Evolutionary conservation across 2,113 vertebrate species (phyloP), one percentile per base, ranked within the genome.

Genomic region (Pygoscelis adeliae): DNA sequence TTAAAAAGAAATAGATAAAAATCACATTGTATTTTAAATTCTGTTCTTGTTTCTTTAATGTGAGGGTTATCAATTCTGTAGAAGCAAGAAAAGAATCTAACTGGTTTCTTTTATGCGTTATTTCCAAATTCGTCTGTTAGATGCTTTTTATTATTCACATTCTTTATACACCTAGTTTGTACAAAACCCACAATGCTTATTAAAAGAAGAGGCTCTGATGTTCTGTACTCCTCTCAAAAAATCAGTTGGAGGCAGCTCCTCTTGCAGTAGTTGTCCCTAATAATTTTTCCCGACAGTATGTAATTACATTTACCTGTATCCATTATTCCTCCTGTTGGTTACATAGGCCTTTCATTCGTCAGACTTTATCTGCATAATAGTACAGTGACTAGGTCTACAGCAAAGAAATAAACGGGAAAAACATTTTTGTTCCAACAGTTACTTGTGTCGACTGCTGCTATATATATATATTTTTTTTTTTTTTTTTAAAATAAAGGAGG

Each of bases 281-380:
- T 95, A 89, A 89, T 96, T 95, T 95, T 63, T 81, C 91, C 29
- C 15, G 38, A n/a, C 76, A 78, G 72, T 73, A 58, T 96, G 87
- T 95, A 96, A 93, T 97, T 96, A 72, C 58, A 32, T 83, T 96
- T 94, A 47, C 90, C 44, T 1, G 1, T 67, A 71, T 72, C 93
- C 8, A 6, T 95, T 96, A 69, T 95, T 97, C 56, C 78, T 79
- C 40, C 2, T 13, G 40, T 55, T 93, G 81, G 52, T 93, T 93
- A 32, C 69, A 15, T 6, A 47, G 84, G 40, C 93, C 90, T 89
- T 82, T 83, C 70, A 87, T 83, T 87, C 3, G 13, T 87, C 93
- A 87, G 76, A 22, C 66, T 82, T 69, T 53, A 44, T 93, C 78
- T 91, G 87, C 56, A 42, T 52, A 87, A 56, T 42, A 52, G 52